Conservation (phyloP, 1,140 invertebrate genomes). For the Melitaea cinxia region DNA sequence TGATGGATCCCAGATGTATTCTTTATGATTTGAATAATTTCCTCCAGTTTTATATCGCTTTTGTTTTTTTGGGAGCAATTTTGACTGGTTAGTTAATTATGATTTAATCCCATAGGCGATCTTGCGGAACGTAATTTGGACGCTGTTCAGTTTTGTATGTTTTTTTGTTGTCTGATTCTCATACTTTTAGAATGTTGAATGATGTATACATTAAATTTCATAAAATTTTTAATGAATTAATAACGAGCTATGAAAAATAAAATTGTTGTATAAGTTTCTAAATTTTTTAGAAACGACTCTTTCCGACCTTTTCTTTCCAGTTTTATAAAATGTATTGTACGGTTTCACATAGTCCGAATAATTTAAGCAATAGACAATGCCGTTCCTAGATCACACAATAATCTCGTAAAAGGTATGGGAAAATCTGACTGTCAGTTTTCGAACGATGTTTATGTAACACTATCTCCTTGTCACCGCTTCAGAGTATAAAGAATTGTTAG, state of each 20-base stretch:
- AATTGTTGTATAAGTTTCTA: no score
- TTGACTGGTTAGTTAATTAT: conserved; percentile 1
- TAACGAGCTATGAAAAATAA: no score
- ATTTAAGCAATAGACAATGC: conserved; percentile 1
- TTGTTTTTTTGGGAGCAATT: conserved; percentile 21
- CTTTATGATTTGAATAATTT: conserved; percentile 40
- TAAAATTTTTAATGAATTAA: no score
- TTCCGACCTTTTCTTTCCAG: not conserved
- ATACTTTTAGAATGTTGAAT: not conserved
- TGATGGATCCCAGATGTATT: conserved; percentile 47
- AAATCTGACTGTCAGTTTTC: conserved; percentile 44
- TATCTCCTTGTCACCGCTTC: conserved; percentile 40
- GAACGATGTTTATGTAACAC: conserved; percentile 45
- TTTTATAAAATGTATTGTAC: not conserved
- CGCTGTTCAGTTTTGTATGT: not conserved
- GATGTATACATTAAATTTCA: no score
- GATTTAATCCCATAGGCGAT: not conserved
- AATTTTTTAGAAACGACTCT: no score
- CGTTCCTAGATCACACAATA: conserved; percentile 41
- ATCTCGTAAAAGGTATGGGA: conserved; percentile 43
- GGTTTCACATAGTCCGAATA: not conserved
- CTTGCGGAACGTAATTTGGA: not conserved
- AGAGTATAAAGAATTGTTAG: conserved; percentile 5
- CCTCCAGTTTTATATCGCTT: conserved; percentile 24
- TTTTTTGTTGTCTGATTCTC: not conserved